Conservation (phyloP, 1,140 invertebrate species). For the Monochamus saltuarius region DNA sequence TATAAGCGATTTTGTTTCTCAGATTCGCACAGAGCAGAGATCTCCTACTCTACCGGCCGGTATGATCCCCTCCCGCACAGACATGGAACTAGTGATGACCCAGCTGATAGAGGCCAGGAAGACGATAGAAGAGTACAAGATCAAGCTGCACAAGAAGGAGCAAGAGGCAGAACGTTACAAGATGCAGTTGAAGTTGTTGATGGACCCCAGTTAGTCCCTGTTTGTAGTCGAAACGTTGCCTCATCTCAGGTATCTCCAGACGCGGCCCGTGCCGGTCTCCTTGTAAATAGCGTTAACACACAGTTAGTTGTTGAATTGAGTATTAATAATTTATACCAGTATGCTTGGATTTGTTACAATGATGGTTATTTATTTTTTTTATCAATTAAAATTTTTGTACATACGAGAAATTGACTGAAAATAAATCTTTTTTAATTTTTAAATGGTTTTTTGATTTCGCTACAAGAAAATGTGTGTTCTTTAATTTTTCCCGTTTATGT, state of each 20-base stretch:
- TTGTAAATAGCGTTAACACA: too few species aligned
- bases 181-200: conserved; percentile 51
- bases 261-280: not conserved
- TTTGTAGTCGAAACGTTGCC: not conserved
- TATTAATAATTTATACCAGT: too few species aligned
- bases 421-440: too few species aligned
- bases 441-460: too few species aligned
- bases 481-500: too few species aligned
- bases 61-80: conserved; percentile 21
- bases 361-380: too few species aligned
- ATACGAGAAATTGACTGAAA: too few species aligned
- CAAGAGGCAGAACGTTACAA: conserved; percentile 59
- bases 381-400: too few species aligned
- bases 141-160: conserved; percentile 56
- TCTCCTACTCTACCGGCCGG: conserved; percentile 3
- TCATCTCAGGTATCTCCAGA: not conserved
- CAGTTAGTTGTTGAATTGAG: not conserved
- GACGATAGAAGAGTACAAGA: conserved; percentile 56
- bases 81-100: conserved; percentile 54
- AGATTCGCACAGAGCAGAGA: conserved; percentile 12
- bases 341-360: too few species aligned
- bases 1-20: not conserved
- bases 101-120: conserved; percentile 56
- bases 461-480: too few species aligned
- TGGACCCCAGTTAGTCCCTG: conserved; percentile 28